Percentiles rank a stretch among this genome's conserved stretches.
These are phyloP conservation scores for Lydus trimaculatus DNA, from an alignment of 2,888 invertebrate species.

Conservation along the genomic window DNA sequence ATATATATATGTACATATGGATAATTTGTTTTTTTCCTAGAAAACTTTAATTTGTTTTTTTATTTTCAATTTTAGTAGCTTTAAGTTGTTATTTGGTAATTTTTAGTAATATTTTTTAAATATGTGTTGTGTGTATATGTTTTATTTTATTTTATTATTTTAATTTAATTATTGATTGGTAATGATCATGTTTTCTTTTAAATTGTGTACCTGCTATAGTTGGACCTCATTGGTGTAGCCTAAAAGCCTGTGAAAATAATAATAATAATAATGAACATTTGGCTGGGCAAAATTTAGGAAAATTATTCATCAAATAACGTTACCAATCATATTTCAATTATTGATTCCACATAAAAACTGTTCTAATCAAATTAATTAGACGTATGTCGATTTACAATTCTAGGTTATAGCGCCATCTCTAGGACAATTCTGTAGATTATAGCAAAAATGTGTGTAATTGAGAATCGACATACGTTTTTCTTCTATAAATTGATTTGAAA, in stretches of 20 bases:
- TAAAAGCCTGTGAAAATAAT: slow-evolving; percentile 23
- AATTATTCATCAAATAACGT: slow-evolving; percentile 21
- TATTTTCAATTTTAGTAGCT: slow-evolving; percentile 13
- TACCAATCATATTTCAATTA: slow-evolving; percentile 45
- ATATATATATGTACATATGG: no score
- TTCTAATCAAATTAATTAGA: background rate
- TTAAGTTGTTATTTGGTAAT: slow-evolving; percentile 12
- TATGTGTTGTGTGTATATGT: slow-evolving; percentile 17
- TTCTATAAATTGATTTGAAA: background rate
- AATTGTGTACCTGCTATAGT: slow-evolving; percentile 49
- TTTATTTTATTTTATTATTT: background rate
- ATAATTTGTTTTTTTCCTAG: slow-evolving; percentile 17
- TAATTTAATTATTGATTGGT: slow-evolving; percentile 20
- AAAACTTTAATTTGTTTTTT: slow-evolving; percentile 13
- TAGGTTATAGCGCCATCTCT: background rate
- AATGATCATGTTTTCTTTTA: slow-evolving; percentile 40
- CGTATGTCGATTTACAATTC: background rate
- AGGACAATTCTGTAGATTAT: background rate
- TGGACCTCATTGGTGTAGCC: slow-evolving; percentile 43
- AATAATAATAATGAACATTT: slow-evolving; percentile 32
- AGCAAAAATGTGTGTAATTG: background rate
- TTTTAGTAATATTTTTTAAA: slow-evolving; percentile 12
- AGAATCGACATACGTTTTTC: background rate
- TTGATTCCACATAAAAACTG: slow-evolving; percentile 29
- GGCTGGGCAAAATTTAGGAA: slow-evolving; percentile 42